A percentile compares a stretch with the other conserved stretches of the same genome.
Conservation (phyloP, 2,888 invertebrate species). For the Parthenolecanium corni region DNA sequence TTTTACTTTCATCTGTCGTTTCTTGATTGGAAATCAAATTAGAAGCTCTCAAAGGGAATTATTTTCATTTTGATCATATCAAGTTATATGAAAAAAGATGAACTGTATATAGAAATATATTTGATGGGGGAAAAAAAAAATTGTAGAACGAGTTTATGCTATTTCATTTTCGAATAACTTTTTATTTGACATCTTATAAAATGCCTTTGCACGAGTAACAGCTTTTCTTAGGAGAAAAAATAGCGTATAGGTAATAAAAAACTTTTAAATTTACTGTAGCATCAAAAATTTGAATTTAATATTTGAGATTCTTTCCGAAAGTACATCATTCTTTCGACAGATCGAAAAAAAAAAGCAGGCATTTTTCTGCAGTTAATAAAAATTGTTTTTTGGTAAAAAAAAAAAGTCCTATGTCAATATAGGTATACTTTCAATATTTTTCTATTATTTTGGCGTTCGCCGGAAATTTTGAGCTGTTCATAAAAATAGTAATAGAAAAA, state of each 20-base stretch:
- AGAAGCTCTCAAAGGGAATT: no score
- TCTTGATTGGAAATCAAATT: no score
- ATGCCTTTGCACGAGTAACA: neutral
- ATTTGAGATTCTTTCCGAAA: neutral
- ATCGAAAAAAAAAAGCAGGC: neutral
- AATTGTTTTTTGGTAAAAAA: neutral
- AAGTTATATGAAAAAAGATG: no score
- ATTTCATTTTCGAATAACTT: no score
- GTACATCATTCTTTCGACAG: neutral
- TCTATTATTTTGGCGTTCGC: neutral
- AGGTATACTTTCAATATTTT: no score
- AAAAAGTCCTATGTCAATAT: neutral
- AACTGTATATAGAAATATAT: no score
- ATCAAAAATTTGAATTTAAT: neutral
- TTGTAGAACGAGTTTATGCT: no score
- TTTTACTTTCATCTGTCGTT: no score
- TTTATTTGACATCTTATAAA: no score
- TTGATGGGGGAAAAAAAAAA: no score
- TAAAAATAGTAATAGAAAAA: conserved; percentile 9
- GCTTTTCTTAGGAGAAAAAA: neutral
- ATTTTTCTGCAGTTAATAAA: neutral
- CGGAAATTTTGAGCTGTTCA: neutral
- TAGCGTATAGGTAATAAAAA: neutral
- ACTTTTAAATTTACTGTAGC: neutral
- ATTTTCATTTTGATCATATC: no score